phyloP scores from a whole-genome alignment of 2,888 invertebrate genomes.

The Antheraea yamamai region DNA sequence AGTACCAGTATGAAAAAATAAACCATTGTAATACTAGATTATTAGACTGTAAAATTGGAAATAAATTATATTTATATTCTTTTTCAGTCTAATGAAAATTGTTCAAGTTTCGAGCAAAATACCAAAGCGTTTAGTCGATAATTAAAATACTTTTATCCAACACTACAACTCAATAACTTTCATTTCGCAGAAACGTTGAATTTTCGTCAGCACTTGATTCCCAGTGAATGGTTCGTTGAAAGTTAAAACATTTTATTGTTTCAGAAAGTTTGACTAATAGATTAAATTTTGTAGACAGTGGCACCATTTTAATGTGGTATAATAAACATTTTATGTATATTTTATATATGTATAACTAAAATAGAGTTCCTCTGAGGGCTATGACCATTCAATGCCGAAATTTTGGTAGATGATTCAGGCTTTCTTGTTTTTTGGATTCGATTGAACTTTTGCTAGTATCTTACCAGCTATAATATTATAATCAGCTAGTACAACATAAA shows the following conservation, averaged over 20 bases:
- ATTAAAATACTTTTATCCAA: slow-evolving; percentile 3
- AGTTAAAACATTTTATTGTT: not conserved
- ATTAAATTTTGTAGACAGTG: not conserved
- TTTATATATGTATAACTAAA: too few relatives aligned
- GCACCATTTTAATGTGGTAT: not conserved
- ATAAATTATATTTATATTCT: not conserved
- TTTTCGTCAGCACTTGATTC: not conserved
- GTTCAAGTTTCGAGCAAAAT: not conserved
- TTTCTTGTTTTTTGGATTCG: too few relatives aligned
- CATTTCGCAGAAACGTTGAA: slow-evolving; percentile 1
- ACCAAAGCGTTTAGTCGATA: slow-evolving; percentile 1
- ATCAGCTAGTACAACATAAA: too few relatives aligned
- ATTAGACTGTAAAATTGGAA: slow-evolving; percentile 1
- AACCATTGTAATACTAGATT: not conserved
- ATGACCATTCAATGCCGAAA: too few relatives aligned
- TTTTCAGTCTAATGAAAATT: not conserved
- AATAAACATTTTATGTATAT: not conserved
- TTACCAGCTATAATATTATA: too few relatives aligned
- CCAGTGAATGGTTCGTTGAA: not conserved
- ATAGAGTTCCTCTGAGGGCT: too few relatives aligned
- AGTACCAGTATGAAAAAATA: not conserved
- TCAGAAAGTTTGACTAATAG: not conserved
- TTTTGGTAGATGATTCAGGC: too few relatives aligned
- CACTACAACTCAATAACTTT: slow-evolving; percentile 7
- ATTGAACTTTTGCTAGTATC: too few relatives aligned